Evolutionary conservation across 2,113 vertebrate genomes (phyloP), one percentile per base, ranked within the genome.

Genomic region (Eolophus roseicapilla): DNA sequence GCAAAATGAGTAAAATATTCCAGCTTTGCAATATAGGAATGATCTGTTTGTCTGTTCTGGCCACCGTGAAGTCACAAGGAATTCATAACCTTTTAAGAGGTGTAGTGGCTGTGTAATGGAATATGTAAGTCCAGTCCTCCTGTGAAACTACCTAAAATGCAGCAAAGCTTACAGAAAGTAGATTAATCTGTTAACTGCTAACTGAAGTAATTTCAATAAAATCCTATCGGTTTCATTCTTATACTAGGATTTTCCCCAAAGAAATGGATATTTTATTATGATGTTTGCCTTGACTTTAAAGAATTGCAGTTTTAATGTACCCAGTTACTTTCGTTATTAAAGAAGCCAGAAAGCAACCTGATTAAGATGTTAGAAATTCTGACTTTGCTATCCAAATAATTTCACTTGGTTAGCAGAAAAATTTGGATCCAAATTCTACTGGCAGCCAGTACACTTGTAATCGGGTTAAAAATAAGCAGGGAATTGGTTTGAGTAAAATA

Each of bases 381-480:
- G 80, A 82, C 57, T 86, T 65, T 86, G n/a, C 52, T 87, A 86
- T 81, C 28, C 80, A 88, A 93, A 91, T 31, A 73, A 79, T 91
- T 93, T 53, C 35, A 63, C 17, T 89, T 79, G 49, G 27, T 85
- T 94, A 87, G 53, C 41, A 87, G 65, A 93, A 84, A 79, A 87
- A 91, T 59, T 86, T 90, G 73, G 65, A 90, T 96, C 55, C 49
- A 84, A 49, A 88, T 95, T 89, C 82, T 91, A 62, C 69, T 89
- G 67, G 49, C 84, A 94, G 35, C 15, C 35, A 55, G n/a, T 49
- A 76, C 57, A 29, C 12, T 71, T 89, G 47, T 84, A 96, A 91
- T 77, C 10, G 2, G 15, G 62, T 92, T 92, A 88, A 96, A 94
- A 96, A 91, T 73, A 81, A 86, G 35, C 44, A 84, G 69, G 25